Evolutionary conservation across 2,113 vertebrate species (phyloP).

Genomic region (Sakesphorus luctuosus): DNA sequence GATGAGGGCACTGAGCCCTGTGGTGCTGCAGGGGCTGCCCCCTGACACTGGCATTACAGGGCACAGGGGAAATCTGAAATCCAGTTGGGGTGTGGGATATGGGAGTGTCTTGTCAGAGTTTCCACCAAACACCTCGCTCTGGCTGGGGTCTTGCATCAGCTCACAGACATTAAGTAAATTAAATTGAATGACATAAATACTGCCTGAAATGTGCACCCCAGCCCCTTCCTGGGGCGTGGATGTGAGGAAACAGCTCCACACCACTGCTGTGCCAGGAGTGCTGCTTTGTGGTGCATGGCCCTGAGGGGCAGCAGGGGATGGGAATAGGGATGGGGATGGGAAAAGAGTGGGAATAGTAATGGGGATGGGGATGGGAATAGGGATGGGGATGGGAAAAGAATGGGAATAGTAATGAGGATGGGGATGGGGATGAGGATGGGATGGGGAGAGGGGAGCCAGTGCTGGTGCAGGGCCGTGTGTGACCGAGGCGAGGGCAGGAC

Average conservation of each 20-base stretch:
- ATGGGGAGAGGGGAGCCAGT: not conserved
- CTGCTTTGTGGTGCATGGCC: not conserved
- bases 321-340: not conserved
- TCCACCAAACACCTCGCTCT: constrained; percentile 36
- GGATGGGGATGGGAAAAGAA: no score
- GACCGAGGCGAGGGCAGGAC: not conserved
- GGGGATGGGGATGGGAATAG: not conserved
- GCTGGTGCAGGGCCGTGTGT: not conserved
- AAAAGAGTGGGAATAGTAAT: no score
- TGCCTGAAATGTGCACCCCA: not conserved
- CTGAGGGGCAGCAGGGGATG: not conserved
- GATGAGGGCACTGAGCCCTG: not conserved
- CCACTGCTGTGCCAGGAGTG: not conserved
- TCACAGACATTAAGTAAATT: not conserved
- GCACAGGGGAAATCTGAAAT: not conserved
- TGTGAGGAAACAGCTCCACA: not conserved
- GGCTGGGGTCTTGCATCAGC: not conserved
- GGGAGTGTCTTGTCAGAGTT: constrained; percentile 21
- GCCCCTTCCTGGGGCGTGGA: not conserved
- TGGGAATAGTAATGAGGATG: not conserved
- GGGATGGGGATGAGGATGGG: not conserved
- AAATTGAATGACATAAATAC: not conserved
- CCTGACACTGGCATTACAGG: not conserved
- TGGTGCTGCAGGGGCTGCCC: not conserved
- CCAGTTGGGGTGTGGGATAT: not conserved